Conservation (phyloP, 2,888 invertebrate species). For the Taphrorychus bicolor region DNA sequence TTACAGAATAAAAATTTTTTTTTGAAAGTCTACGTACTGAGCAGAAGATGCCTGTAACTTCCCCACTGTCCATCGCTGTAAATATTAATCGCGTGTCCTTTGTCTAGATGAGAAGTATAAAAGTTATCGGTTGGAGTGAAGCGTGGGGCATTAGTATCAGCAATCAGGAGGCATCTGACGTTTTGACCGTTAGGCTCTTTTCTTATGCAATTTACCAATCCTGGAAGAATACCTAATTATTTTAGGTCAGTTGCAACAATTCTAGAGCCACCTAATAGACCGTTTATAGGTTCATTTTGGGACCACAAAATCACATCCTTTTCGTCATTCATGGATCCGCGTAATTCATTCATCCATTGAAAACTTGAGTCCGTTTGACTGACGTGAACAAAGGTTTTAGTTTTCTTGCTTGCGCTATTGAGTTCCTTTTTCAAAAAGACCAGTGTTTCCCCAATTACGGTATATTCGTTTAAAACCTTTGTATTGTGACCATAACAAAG, state of each 20-base stretch:
- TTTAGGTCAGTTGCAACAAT: no score
- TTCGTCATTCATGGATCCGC: constrained; percentile 60
- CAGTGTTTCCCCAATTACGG: constrained; percentile 62
- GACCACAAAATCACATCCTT: constrained; percentile 65
- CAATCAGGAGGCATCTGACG: constrained; percentile 62
- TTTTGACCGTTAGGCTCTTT: constrained; percentile 65
- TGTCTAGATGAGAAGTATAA: constrained; percentile 70
- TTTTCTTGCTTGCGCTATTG: constrained; percentile 44
- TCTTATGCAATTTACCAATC: constrained; percentile 70
- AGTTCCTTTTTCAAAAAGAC: constrained; percentile 61
- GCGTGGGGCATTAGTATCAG: constrained; percentile 66
- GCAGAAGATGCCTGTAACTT: constrained; percentile 73
- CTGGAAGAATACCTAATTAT: not conserved
- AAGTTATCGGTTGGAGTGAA: constrained; percentile 66
- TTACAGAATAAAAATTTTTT: no score
- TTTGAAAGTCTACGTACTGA: no score
- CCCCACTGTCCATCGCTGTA: constrained; percentile 66
- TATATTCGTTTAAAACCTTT: constrained; percentile 55
- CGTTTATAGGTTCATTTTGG: constrained; percentile 73
- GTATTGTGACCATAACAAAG: no score
- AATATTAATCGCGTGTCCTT: constrained; percentile 83
- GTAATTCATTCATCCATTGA: constrained; percentile 62
- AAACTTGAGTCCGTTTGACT: constrained; percentile 4
- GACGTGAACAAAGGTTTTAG: constrained; percentile 45
- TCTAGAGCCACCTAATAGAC: constrained; percentile 64